A percentile compares a stretch with the other conserved stretches of the same genome.
Conservation (phyloP, 2,113 vertebrate genomes). For the Onychorhynchus coronatus region DNA sequence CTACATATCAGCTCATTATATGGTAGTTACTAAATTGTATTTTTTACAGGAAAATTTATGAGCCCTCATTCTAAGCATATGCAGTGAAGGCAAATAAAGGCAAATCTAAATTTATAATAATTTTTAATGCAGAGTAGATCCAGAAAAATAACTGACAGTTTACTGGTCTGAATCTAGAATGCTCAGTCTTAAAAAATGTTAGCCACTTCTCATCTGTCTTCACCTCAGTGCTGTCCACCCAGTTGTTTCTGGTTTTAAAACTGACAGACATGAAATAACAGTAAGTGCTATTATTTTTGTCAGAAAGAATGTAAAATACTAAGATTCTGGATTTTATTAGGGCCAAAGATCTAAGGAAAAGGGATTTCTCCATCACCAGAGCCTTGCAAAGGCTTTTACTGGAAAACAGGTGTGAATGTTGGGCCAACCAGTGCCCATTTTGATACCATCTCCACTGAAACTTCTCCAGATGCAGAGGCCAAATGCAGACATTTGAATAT, state of each 20-base stretch:
- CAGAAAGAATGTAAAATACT: neutral
- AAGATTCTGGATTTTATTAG: neutral
- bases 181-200: neutral
- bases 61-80: neutral
- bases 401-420: neutral
- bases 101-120: neutral
- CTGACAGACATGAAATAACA: neutral
- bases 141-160: neutral
- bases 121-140: neutral
- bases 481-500: neutral
- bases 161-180: neutral
- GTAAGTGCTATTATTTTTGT: neutral
- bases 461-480: neutral
- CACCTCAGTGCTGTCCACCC: neutral
- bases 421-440: neutral
- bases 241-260: neutral
- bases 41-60: neutral
- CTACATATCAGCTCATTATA: neutral
- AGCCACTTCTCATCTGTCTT: neutral
- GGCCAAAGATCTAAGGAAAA: neutral
- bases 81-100: neutral
- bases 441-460: neutral
- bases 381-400: neutral
- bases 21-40: fast-evolving
- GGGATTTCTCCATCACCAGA: neutral